Evolutionary conservation across 1,140 invertebrate species (phyloP).

Genomic region (Drosophila pallidifrons): DNA sequence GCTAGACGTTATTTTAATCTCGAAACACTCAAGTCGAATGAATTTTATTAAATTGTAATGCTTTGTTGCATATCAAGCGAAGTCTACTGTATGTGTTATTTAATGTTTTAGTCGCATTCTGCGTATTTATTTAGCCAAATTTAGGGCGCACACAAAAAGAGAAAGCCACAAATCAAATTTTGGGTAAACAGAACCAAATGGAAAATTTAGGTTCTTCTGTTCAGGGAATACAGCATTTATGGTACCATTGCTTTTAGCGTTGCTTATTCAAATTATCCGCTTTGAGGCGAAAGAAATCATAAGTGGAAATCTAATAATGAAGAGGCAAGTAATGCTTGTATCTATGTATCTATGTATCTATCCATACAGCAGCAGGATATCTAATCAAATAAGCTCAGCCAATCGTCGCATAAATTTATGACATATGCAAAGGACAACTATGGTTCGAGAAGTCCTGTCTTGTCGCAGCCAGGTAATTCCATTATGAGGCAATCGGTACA

Average conservation of each 20-base stretch:
- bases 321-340: conserved; percentile 17
- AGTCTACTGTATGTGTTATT: conserved; percentile 13
- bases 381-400: conserved; percentile 78
- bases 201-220: neutral
- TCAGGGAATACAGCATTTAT: neutral
- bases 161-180: conserved; percentile 66
- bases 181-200: conserved; percentile 34
- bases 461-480: conserved; percentile 60
- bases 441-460: neutral
- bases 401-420: conserved; percentile 78
- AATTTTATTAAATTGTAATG: conserved; percentile 69
- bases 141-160: conserved; percentile 25
- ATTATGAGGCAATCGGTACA: conserved; percentile 64
- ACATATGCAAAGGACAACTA: conserved; percentile 57
- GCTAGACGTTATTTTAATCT: conserved; percentile 24
- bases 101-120: conserved; percentile 23
- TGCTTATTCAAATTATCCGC: conserved; percentile 40
- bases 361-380: conserved; percentile 27
- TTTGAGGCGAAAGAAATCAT: conserved; percentile 42
- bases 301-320: conserved; percentile 72
- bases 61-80: conserved; percentile 12
- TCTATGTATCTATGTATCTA: too few species aligned
- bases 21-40: conserved; percentile 54
- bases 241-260: conserved; percentile 15
- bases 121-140: conserved; percentile 62